These are phyloP conservation scores for Tamandua tetradactyla DNA, from an alignment of 2,797 vertebrate genomes.

Conservation along the genomic window DNA sequence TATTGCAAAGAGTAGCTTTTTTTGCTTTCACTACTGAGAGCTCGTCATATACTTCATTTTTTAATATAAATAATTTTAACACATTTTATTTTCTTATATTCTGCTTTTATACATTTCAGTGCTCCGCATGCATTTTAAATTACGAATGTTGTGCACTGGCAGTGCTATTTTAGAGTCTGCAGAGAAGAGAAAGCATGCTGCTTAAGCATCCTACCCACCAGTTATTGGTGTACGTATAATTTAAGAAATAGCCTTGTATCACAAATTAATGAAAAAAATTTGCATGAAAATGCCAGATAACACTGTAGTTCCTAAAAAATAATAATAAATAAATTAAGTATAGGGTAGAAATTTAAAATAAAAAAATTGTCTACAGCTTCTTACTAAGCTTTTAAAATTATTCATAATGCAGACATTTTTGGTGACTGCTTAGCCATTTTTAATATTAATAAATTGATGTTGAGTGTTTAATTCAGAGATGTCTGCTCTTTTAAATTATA, in stretches of 20 bases:
- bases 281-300: constrained; percentile 90
- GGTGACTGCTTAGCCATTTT: constrained; percentile 97
- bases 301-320: constrained; percentile 89
- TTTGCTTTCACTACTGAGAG: constrained; percentile 99
- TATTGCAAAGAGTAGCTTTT: constrained; percentile 99
- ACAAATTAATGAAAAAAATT: constrained; percentile 87
- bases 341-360: constrained; percentile 89
- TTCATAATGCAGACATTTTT: constrained; percentile 96
- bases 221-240: constrained; percentile 90
- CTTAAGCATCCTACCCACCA: constrained; percentile 94
- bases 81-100: constrained; percentile 99
- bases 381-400: constrained; percentile 92
- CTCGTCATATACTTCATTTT: constrained; percentile 99
- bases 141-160: constrained; percentile 97
- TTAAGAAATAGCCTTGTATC: constrained; percentile 90
- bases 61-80: constrained; percentile 99
- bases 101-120: constrained; percentile 99
- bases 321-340: constrained; percentile 86
- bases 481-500: constrained; percentile 93
- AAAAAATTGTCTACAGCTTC: constrained; percentile 90
- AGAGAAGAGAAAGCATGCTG: constrained; percentile 96
- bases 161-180: constrained; percentile 98
- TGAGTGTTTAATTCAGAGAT: constrained; percentile 92
- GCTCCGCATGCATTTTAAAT: constrained; percentile 99
- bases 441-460: constrained; percentile 97